Evolutionary conservation across 2,797 vertebrate genomes (phyloP).

Genomic region (Valencia hispanica): DNA sequence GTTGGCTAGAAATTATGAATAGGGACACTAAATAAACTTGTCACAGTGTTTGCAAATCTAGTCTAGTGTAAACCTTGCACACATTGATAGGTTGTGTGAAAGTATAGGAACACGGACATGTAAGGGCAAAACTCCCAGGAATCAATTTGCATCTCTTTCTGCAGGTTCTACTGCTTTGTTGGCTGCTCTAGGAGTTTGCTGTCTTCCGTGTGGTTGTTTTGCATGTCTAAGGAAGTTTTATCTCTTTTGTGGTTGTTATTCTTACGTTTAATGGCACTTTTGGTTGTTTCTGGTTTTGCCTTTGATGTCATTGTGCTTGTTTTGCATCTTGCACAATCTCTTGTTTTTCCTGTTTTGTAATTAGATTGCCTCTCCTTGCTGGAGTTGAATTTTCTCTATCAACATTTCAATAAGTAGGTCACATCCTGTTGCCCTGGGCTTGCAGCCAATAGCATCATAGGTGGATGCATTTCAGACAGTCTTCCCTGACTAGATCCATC

Average conservation of each 20-base stretch:
- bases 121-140: background rate
- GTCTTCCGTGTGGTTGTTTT: background rate
- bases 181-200: background rate
- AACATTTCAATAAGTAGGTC: background rate
- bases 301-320: background rate
- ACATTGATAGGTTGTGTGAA: background rate
- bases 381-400: background rate
- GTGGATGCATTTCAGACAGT: background rate
- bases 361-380: background rate
- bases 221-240: background rate
- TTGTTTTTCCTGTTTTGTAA: background rate
- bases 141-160: slow-evolving; percentile 10
- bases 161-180: background rate
- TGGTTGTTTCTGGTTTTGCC: background rate
- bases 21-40: background rate
- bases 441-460: background rate
- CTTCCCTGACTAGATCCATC: background rate
- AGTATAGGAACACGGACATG: background rate
- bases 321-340: background rate
- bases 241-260: background rate
- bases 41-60: background rate
- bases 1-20: background rate
- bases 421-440: background rate
- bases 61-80: background rate
- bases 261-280: background rate